These are phyloP conservation scores for Bombus haemorrhoidalis DNA, from an alignment of 1,140 invertebrate genomes.

Conservation along the genomic window DNA sequence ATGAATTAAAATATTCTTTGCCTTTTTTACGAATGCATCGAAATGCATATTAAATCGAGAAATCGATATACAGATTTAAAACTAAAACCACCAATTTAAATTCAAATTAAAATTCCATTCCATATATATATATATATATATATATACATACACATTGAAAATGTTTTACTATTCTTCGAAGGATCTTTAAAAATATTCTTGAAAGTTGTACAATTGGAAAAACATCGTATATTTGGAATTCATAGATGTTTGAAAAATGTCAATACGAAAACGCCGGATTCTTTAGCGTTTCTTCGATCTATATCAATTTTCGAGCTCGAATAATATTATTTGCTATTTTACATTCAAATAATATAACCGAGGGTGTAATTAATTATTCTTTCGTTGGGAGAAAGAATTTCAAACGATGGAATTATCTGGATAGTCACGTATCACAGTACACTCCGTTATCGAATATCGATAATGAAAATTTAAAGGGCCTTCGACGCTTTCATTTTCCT, in stretches of 20 bases:
- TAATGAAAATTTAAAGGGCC: constrained; percentile 58
- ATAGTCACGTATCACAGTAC: constrained; percentile 24
- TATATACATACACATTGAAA: not conserved
- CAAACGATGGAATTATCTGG: constrained; percentile 18
- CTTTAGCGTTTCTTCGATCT: not conserved
- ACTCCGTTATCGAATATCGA: constrained; percentile 55
- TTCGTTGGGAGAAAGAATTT: not conserved
- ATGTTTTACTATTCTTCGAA: not conserved
- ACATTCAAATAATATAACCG: constrained; percentile 6
- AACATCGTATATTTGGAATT: not conserved
- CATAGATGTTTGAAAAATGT: not conserved
- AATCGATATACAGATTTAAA: not conserved
- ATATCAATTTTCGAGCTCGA: not conserved
- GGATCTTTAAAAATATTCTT: not conserved
- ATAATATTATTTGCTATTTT: not conserved
- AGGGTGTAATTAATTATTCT: constrained; percentile 4
- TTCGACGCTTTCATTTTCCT: constrained; percentile 39
- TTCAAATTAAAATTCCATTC: constrained; percentile 2
- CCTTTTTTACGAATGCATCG: not conserved
- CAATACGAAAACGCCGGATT: not conserved
- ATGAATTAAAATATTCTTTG: not conserved
- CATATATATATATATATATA: too few relatives aligned
- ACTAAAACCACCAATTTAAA: not conserved
- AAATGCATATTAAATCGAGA: not conserved
- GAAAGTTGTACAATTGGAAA: not conserved